Conservation (phyloP, 2,113 vertebrate species). For the Jaculus jaculus region DNA sequence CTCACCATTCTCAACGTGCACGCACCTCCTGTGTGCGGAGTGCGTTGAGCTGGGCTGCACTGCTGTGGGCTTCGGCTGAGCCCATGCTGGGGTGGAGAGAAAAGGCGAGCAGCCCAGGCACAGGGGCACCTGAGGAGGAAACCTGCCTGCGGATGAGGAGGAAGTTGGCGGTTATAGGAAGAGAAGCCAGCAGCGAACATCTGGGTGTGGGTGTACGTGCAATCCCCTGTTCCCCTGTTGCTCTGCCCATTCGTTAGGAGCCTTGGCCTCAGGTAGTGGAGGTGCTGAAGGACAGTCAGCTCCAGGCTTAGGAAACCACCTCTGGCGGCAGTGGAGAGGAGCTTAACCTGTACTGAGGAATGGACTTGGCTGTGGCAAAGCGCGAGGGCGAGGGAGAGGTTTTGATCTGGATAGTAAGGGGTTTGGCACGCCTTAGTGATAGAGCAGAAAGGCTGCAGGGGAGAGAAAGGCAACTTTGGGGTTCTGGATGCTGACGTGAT, state of each 20-base stretch:
- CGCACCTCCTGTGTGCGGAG: background rate
- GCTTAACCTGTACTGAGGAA: background rate
- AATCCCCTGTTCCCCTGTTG: too few relatives aligned
- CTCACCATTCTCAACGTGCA: fast-evolving
- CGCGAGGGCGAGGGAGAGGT: background rate
- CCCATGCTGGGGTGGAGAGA: too few relatives aligned
- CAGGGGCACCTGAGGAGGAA: too few relatives aligned
- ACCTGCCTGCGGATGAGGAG: background rate
- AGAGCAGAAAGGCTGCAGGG: background rate
- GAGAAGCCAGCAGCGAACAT: background rate
- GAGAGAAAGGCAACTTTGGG: background rate
- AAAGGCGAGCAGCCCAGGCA: too few relatives aligned
- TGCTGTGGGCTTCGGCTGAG: too few relatives aligned
- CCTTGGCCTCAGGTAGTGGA: fast-evolving
- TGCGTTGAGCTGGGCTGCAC: fast-evolving
- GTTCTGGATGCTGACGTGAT: background rate
- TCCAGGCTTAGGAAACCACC: background rate
- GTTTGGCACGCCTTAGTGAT: background rate
- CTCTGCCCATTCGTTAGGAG: background rate
- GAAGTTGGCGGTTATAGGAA: background rate
- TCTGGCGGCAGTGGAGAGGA: too few relatives aligned
- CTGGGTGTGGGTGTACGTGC: background rate
- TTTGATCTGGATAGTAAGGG: background rate
- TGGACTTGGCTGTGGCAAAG: background rate
- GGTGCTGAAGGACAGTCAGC: background rate